phyloP scores from a whole-genome alignment of 1,140 invertebrate genomes.

The Neodiprion fabricii region DNA sequence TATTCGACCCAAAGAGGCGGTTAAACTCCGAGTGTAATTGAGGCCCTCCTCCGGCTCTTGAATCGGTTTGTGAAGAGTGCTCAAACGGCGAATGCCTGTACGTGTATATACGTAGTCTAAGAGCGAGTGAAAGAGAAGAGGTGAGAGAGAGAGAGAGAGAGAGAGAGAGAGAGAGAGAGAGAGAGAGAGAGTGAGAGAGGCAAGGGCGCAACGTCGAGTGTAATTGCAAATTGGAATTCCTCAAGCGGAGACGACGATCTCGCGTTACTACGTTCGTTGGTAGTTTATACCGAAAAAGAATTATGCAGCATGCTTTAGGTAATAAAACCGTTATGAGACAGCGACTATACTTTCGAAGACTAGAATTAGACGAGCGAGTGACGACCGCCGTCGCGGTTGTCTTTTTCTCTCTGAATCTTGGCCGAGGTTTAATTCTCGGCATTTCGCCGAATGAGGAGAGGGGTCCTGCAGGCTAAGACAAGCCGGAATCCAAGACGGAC shows the following conservation, averaged over 20 bases:
- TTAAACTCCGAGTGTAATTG: no score
- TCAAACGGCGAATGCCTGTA: neutral
- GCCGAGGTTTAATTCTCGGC: neutral
- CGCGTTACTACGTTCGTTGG: neutral
- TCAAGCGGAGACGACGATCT: neutral
- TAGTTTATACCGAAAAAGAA: neutral
- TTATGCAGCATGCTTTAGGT: neutral
- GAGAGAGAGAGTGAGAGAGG: no score
- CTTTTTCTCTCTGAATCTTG: neutral
- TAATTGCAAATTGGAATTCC: slow-evolving; percentile 1
- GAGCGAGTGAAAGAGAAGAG: neutral
- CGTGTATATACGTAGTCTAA: neutral
- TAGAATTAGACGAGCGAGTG: no score
- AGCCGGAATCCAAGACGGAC: slow-evolving; percentile 1
- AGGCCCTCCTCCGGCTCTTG: no score
- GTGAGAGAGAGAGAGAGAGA: neutral
- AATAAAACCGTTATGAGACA: neutral
- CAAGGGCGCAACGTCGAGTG: neutral
- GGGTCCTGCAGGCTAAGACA: neutral
- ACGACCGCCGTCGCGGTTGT: no score
- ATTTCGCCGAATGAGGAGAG: neutral
- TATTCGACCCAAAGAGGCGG: no score
- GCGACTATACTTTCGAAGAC: neutral
- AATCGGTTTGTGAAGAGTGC: no score
- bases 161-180: no score